Evolutionary conservation across 2,113 vertebrate species (phyloP), one percentile per base, ranked within the genome.

Genomic region (Ancistrus triradiatus): DNA sequence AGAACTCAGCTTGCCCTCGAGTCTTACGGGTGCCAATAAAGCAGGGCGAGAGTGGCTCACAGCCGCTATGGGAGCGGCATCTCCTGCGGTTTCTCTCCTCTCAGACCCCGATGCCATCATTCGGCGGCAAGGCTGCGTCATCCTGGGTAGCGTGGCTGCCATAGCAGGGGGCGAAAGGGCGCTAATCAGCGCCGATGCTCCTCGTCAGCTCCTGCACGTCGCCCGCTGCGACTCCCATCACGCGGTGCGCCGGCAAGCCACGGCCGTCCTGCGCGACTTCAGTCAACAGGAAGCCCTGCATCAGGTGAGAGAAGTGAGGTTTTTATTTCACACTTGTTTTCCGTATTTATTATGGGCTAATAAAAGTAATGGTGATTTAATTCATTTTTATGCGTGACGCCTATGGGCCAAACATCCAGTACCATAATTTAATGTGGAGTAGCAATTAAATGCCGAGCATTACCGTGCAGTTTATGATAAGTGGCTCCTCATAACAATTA

Each of bases 171-270:
- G 72, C 1, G 55, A 72, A 14, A 22, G 71, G 4, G 1, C 60
- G 18, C 43, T 88, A 70, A 35, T 84, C 52, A 59, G 80, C 42
- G 50, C 75, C 14, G 64, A 81, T 0, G 72, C 75, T 47, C 65
- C 67, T 7, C 7, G 51, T 42, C 61, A 69, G 8, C 83, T 88
- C 13, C 76, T 86, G 38, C 79, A 67, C 49, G 65, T 68, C 0
- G 84, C 84, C 2, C 85, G 83, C 42, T 49, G 58, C 0, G 88
- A 89, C 67, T 69, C 81, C 60, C 76, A 84, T 47, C 65, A 75
- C 64, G 74, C 80, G 40, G 86, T 87, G 71, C 85, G 73, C 57
- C 76, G 68, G 50, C 81, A 82, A 43, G 86, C 88, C 49, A 52
- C 82, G 28, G 57, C 59, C 46, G 69, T 84, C 60, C 75, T 90